Evolutionary conservation across 2,797 vertebrate genomes (phyloP), one percentile per base, ranked within the genome.

Genomic region (Rhabdophis nuchalis): DNA sequence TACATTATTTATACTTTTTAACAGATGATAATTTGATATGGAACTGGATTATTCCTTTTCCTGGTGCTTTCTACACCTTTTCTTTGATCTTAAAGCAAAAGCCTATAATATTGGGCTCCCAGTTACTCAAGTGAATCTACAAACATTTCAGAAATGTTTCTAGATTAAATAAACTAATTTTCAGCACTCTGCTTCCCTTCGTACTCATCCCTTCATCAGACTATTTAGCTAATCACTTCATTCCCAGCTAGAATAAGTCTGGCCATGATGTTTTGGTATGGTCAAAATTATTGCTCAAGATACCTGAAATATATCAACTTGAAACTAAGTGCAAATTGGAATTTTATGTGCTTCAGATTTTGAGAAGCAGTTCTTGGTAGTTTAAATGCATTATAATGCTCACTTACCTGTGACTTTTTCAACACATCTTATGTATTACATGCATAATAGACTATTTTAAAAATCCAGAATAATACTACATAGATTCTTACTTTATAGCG

Each of bases 1-100:
- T 60, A 87, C 86, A 93, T 68, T 52, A 91, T 92, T 72, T 29
- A 93, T 16, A 58, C 77, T 52, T 13, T 32, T n/a, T 16, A 56
- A 12, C 7, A 82, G 92, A 86, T 5, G n/a, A 2, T 50, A 20
- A 60, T 57, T 25, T 57, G 50, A 50, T 36, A 53, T 16, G 36
- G 36, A 18, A 25, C 56, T 89, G 9, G 25, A 36, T 5, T 54
- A 14, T 56, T n/a, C 72, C 7, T 25, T 50, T 4, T 46, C 20
- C 23, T 5, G 3, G 36, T 64, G 23, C 85, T 1, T 10, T 60
- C 91, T 85, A 32, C 5, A 54, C 50, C 50, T 54, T 2, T 50
- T 5, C 41, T n/a, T 10, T 92, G 92, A 77, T 13, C 25, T 93
- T 64, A 56, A 64, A 54, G 11, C 54, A 53, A 86, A 86, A 91